These are phyloP conservation scores for Heliothis subflexa DNA, from an alignment of 1,140 invertebrate genomes.

Conservation along the genomic window DNA sequence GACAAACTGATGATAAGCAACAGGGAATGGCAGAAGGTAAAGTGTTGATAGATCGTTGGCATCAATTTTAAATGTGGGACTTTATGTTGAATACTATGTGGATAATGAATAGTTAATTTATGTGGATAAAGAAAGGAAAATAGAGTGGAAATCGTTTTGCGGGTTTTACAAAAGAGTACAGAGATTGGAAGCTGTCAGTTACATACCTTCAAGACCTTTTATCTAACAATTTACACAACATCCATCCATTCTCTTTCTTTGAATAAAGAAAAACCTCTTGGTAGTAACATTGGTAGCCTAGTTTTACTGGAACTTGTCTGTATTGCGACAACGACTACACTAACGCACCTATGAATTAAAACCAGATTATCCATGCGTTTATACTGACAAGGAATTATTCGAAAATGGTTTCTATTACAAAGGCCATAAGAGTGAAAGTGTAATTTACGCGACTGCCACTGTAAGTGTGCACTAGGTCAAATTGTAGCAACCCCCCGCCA, in stretches of 20 bases:
- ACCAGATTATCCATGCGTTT: neutral
- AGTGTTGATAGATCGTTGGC: no score
- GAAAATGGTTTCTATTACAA: conserved; percentile 13
- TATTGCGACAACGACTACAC: conserved; percentile 20
- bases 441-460: neutral
- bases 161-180: no score
- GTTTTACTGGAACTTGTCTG: neutral
- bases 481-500: conserved; percentile 63
- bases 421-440: neutral
- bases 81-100: no score
- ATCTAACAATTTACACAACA: no score
- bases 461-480: conserved; percentile 58
- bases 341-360: conserved; percentile 43
- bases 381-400: neutral
- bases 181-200: no score
- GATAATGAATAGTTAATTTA: no score
- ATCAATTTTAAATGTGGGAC: no score
- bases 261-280: neutral
- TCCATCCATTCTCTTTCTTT: no score
- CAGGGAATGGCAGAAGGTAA: conserved; percentile 26
- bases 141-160: no score
- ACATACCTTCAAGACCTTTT: no score
- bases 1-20: neutral
- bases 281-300: neutral
- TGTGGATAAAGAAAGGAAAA: no score